phyloP scores from a whole-genome alignment of 2,888 invertebrate species.

The Matsumyia berberina region DNA sequence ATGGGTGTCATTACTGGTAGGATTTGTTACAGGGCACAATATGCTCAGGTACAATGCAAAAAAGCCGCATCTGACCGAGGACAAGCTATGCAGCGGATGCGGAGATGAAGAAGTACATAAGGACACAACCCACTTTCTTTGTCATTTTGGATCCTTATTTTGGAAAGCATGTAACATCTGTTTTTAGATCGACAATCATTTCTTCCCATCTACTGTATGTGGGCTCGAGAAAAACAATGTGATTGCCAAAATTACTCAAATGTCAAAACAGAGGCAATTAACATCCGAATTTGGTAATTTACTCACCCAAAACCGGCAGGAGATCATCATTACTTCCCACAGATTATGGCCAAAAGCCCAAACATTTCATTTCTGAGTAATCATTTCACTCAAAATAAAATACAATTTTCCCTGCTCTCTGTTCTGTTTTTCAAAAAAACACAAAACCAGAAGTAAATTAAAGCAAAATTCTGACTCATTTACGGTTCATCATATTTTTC shows the following conservation, averaged over 20 bases:
- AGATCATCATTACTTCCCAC: background rate
- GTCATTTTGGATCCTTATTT: no score
- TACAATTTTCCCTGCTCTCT: background rate
- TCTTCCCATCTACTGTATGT: background rate
- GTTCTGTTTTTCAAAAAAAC: conserved; percentile 19
- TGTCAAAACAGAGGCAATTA: background rate
- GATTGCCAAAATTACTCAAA: background rate
- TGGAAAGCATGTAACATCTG: no score
- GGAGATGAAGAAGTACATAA: no score
- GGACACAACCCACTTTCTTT: no score
- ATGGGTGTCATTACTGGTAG: no score
- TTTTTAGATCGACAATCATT: no score
- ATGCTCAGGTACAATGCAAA: no score
- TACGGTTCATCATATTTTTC: background rate
- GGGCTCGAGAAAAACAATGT: no score
- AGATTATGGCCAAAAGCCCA: background rate
- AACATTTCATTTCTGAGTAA: conserved; percentile 25
- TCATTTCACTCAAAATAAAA: background rate
- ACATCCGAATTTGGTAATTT: conserved; percentile 12
- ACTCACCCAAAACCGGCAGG: background rate
- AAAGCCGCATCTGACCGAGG: no score
- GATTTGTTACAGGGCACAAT: no score
- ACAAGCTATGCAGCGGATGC: no score
- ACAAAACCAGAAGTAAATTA: conserved; percentile 2
- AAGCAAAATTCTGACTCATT: conserved; percentile 46